Evolutionary conservation across 2,113 vertebrate genomes (phyloP).

Genomic region (Chitala chitala): DNA sequence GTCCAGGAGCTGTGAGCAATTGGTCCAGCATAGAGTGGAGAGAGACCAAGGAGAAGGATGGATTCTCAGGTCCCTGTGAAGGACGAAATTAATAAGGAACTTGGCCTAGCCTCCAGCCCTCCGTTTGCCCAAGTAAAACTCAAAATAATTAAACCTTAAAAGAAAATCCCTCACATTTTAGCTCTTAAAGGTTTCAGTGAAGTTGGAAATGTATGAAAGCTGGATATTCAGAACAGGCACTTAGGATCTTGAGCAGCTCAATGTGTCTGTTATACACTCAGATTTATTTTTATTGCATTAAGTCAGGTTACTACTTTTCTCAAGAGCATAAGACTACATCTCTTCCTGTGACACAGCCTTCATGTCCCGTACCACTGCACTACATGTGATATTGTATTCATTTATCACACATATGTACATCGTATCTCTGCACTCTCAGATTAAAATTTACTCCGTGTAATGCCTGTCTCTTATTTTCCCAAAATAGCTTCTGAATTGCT

Average conservation of each 20-base stretch:
- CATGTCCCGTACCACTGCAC: background rate
- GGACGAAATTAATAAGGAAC: too few species aligned
- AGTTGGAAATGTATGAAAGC: background rate
- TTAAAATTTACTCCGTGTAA: too few species aligned
- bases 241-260: background rate
- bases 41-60: too few species aligned
- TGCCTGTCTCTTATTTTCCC: too few species aligned
- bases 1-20: too few species aligned
- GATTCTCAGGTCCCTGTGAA: too few species aligned
- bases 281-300: background rate
- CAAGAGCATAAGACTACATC: background rate
- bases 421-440: too few species aligned
- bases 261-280: background rate
- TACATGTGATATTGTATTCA: background rate
- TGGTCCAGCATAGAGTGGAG: background rate
- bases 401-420: too few species aligned
- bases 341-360: background rate
- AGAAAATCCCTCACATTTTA: background rate
- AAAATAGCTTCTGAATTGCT: too few species aligned
- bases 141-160: too few species aligned
- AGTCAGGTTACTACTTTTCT: background rate
- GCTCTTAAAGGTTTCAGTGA: background rate
- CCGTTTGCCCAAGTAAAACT: too few species aligned
- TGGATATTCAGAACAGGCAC: background rate
- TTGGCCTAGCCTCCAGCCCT: too few species aligned